These are phyloP conservation scores for Agrotis ipsilon DNA, from an alignment of 2,888 invertebrate species.

Conservation along the genomic window DNA sequence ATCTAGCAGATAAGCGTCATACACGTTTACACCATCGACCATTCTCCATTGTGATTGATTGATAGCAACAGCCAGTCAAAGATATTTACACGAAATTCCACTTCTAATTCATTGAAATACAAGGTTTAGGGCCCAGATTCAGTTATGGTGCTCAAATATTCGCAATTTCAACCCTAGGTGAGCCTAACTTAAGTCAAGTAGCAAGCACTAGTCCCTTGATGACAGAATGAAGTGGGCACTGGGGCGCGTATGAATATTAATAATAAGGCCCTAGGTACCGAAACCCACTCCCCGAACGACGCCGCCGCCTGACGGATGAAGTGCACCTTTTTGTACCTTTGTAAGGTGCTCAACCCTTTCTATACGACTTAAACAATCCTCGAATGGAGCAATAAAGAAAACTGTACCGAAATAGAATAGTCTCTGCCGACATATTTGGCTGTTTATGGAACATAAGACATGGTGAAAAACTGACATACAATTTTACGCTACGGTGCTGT, in stretches of 20 bases:
- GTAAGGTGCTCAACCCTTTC: slow-evolving; percentile 1
- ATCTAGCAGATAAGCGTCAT: background rate
- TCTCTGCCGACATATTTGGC: background rate
- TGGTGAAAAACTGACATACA: background rate
- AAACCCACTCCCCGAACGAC: slow-evolving; percentile 11
- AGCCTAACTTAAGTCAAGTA: slow-evolving; percentile 24
- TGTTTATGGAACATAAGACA: background rate
- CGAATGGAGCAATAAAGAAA: background rate
- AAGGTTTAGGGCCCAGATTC: background rate
- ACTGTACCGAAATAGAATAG: background rate
- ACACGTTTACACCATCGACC: background rate
- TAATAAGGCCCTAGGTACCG: slow-evolving; percentile 1
- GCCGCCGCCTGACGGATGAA: slow-evolving; percentile 21
- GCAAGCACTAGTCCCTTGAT: slow-evolving; percentile 29
- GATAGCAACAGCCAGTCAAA: background rate
- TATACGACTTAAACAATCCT: slow-evolving; percentile 2
- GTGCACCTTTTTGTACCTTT: slow-evolving; percentile 27
- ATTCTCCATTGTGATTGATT: background rate
- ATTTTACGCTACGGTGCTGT: slow-evolving; percentile 29
- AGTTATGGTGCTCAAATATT: slow-evolving; percentile 16
- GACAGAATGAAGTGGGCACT: slow-evolving; percentile 27
- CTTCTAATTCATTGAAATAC: background rate
- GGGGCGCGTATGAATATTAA: slow-evolving; percentile 23
- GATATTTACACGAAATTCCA: background rate
- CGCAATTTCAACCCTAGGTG: background rate